Base-by-base conservation (phyloP, 92 coral and sea anemone genomes). In the Umimayanthus kanabou region DNA sequence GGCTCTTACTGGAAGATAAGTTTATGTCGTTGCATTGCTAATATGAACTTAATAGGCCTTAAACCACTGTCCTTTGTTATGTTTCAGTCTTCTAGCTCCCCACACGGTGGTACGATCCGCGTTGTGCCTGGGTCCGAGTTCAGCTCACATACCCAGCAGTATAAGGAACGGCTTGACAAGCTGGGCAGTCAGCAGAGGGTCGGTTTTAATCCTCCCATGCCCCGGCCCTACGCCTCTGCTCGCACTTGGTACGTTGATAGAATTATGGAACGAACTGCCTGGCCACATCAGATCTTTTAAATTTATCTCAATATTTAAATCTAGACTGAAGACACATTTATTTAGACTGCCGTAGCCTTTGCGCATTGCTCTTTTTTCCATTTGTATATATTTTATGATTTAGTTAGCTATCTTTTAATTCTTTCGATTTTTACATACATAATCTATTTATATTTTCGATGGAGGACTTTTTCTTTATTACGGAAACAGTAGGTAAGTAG, bases 21-120 rank as follows among this genome's bases (percentile, higher is more conserved):
- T 13, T 43, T 77, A 23, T 47, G 53, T 7, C 53, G 53, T 10
- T 47, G 50, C 11, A 11, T 47, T 6, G 50, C 11, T 6, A 9
- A 11, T 47, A 47, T 47, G 50, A 47, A 47, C 37, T 33, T 33
- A 33, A 33, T 4, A 73, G 18, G 4, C 58, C 14, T 45, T 33
- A 0, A 4, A 25, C 30, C 4, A 6, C 39, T 26, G 23, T 25
- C 28, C 13, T 88, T 15, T 25, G 9, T 39, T 81, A 64, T 55
- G 37, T 87, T 90, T 40, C 88, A 86, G 92, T 80, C 89, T 67
- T 85, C 90, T 5, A 90, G 84, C 40, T 73, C 72, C 85, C 88
- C 73, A 49, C 96, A 90, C 3, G 98, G 99, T n/a, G 99, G 99
- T 23, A 93, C 99, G 23, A 97, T 97, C 39, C 99, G 99, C 43